Evolutionary conservation across 1,140 invertebrate species (phyloP).

Genomic region (Planococcus citri): DNA sequence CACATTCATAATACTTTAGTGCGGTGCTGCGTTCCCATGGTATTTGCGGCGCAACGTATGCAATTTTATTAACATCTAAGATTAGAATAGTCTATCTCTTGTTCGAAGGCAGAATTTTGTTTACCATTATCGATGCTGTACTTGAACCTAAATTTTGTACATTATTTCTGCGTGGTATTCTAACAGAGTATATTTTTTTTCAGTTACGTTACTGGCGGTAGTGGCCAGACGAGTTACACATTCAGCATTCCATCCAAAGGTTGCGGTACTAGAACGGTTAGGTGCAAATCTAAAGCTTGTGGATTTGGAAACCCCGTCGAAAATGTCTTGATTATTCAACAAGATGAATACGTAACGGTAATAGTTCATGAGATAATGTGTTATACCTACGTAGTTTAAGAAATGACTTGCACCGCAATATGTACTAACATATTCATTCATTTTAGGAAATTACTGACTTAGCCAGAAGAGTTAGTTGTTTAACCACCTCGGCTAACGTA

Average conservation of each 20-base stretch:
- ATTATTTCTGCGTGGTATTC: too few species aligned
- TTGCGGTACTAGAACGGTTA: constrained; percentile 41
- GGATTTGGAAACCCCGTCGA: constrained; percentile 45
- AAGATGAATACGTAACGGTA: constrained; percentile 47
- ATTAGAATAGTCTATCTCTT: too few species aligned
- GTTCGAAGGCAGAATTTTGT: too few species aligned
- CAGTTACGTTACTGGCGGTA: constrained; percentile 39
- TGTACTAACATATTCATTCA: too few species aligned
- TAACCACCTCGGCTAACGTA: constrained; percentile 38
- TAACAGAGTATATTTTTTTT: neutral
- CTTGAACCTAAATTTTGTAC: too few species aligned
- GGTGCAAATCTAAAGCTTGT: constrained; percentile 32
- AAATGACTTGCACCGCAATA: too few species aligned
- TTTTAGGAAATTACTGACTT: constrained; percentile 33
- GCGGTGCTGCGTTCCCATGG: too few species aligned
- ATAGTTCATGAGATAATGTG: too few species aligned
- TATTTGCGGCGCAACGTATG: constrained; percentile 10
- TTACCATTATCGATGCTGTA: too few species aligned
- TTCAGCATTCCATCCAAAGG: constrained; percentile 49
- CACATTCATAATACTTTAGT: too few species aligned
- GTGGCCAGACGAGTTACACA: constrained; percentile 38
- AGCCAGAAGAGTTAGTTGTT: constrained; percentile 47
- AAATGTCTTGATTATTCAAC: constrained; percentile 51
- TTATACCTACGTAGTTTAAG: too few species aligned
- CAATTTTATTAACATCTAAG: neutral